phyloP scores from a whole-genome alignment of 2,113 vertebrate genomes.

The Bucco capensis region DNA sequence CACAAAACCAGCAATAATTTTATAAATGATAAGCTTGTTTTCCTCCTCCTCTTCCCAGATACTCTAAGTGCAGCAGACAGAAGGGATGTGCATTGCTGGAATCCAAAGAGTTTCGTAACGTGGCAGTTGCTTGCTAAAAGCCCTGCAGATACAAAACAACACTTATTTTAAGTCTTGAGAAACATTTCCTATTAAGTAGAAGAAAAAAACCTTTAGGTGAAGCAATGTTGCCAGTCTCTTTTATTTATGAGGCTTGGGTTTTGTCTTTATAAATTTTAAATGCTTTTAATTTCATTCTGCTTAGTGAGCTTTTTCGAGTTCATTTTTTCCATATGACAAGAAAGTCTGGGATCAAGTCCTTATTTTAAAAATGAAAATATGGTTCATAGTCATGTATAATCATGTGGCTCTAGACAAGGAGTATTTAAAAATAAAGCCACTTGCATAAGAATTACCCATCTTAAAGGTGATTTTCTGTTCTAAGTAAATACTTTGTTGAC shows the following conservation, averaged over 20 bases:
- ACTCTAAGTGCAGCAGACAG: neutral
- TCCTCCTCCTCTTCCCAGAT: constrained; percentile 21
- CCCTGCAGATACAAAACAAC: constrained; percentile 49
- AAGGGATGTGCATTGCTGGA: constrained; percentile 41
- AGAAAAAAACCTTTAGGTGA: constrained; percentile 43
- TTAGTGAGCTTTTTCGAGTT: constrained; percentile 20
- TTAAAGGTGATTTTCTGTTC: neutral
- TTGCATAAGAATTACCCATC: neutral
- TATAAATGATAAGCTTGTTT: constrained; percentile 55
- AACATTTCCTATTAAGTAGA: constrained; percentile 21
- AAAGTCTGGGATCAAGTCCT: constrained; percentile 14
- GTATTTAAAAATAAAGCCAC: constrained; percentile 7
- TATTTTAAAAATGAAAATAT: constrained; percentile 26
- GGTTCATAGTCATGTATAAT: neutral
- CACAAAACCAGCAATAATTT: constrained; percentile 57
- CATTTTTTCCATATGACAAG: neutral
- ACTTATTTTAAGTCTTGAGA: constrained; percentile 50
- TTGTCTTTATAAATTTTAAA: neutral
- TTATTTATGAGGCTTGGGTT: constrained; percentile 18
- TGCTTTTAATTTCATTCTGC: constrained; percentile 3
- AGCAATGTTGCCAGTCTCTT: constrained; percentile 23
- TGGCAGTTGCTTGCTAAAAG: constrained; percentile 33
- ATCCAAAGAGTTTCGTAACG: constrained; percentile 31
- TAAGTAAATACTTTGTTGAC: constrained; percentile 9
- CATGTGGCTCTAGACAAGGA: neutral